These are phyloP conservation scores for Hypotaenidia philippensis DNA, from an alignment of 2,797 vertebrate species.

Conservation along the genomic window DNA sequence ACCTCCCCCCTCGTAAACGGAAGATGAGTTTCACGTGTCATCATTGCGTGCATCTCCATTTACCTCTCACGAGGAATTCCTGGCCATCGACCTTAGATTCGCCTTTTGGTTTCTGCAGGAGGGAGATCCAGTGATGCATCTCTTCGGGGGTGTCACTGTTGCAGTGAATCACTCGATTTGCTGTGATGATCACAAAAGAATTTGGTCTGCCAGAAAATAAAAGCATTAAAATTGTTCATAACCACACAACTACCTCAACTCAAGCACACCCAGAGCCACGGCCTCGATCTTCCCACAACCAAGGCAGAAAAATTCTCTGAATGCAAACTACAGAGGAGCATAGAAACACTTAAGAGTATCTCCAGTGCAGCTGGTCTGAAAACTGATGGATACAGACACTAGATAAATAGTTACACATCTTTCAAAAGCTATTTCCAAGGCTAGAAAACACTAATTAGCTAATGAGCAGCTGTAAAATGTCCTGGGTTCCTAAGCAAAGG, in stretches of 20 bases:
- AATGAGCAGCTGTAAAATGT: neutral
- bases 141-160: slow-evolving; percentile 96
- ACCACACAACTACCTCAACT: neutral
- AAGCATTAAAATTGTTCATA: neutral
- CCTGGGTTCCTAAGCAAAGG: neutral
- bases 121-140: slow-evolving; percentile 99
- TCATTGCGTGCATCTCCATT: neutral
- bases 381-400: neutral
- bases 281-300: neutral
- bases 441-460: neutral
- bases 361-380: neutral
- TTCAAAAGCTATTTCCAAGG: neutral
- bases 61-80: slow-evolving; percentile 97
- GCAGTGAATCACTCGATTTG: slow-evolving; percentile 94
- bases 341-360: neutral
- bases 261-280: neutral
- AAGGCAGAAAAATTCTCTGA: neutral
- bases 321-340: neutral
- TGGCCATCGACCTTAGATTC: slow-evolving; percentile 95
- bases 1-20: neutral
- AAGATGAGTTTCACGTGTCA: neutral
- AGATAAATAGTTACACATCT: neutral
- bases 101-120: slow-evolving; percentile 95
- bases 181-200: slow-evolving; percentile 97
- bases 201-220: slow-evolving; percentile 84